phyloP scores from a whole-genome alignment of 2,888 invertebrate species.

The Agrotis segetum region DNA sequence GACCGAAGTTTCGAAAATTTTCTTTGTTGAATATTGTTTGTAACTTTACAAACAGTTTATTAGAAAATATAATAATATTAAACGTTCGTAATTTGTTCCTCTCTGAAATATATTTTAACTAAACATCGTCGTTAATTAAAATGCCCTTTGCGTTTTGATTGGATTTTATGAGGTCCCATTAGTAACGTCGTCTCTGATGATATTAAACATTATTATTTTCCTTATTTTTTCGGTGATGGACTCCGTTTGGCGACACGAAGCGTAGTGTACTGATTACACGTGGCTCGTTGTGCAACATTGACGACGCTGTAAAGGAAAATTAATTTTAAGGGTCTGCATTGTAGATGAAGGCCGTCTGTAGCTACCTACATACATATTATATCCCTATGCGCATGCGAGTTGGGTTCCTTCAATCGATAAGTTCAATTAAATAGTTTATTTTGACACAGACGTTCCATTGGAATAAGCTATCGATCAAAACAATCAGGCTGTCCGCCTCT shows the following conservation, averaged over 20 bases:
- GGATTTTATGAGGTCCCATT: constrained; percentile 68
- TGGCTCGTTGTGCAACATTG: constrained; percentile 22
- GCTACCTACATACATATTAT: constrained; percentile 22
- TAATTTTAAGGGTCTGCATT: constrained; percentile 15
- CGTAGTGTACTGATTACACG: constrained; percentile 17
- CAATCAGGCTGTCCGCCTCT: not conserved
- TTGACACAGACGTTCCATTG: not conserved
- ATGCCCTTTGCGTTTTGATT: constrained; percentile 67
- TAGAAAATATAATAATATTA: constrained; percentile 51
- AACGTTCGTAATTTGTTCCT: constrained; percentile 52
- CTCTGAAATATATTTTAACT: constrained; percentile 55
- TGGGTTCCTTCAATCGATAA: constrained; percentile 38
- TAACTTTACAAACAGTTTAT: constrained; percentile 56
- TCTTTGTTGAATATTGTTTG: constrained; percentile 31
- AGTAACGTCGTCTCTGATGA: constrained; percentile 48
- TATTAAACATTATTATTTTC: constrained; percentile 45
- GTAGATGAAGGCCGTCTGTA: constrained; percentile 15
- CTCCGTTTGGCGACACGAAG: not conserved
- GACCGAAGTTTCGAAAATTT: constrained; percentile 46
- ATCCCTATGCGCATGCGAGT: constrained; percentile 50
- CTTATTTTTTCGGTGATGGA: constrained; percentile 21
- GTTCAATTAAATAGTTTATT: constrained; percentile 44
- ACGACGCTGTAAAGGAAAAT: not conserved
- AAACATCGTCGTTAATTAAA: constrained; percentile 67
- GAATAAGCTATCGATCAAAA: not conserved